Evolutionary conservation across 2,888 invertebrate species (phyloP).

Genomic region (Elgonia sp.): DNA sequence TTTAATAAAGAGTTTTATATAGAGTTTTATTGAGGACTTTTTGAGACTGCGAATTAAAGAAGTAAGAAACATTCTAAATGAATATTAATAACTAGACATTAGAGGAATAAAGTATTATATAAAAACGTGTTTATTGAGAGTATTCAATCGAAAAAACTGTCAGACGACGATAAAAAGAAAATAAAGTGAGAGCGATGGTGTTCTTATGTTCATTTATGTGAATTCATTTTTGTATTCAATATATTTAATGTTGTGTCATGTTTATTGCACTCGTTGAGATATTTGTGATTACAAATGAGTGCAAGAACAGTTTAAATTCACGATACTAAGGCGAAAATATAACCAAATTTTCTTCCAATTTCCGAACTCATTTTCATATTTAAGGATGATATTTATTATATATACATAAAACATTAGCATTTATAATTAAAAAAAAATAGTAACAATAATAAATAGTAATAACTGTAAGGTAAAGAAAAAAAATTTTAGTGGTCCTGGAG

Average conservation of each 20-base stretch:
- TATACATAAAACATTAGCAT: conserved; percentile 40
- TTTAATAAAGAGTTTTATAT: conserved; percentile 26
- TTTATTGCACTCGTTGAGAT: background rate
- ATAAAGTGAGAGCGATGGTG: background rate
- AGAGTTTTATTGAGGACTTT: conserved; percentile 4
- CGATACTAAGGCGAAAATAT: conserved; percentile 23
- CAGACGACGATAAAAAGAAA: background rate
- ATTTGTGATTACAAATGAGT: conserved; percentile 5
- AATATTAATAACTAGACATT: conserved; percentile 29
- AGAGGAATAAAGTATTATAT: conserved; percentile 12
- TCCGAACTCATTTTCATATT: conserved; percentile 40
- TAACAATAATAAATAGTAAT: conserved; percentile 17
- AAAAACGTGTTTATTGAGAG: conserved; percentile 10
- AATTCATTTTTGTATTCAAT: too few relatives aligned
- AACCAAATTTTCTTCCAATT: conserved; percentile 48
- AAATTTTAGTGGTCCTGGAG: conserved; percentile 31
- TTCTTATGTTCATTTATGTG: background rate
- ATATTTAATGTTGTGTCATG: conserved; percentile 1
- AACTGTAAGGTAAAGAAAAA: conserved; percentile 23
- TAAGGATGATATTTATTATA: conserved; percentile 48
- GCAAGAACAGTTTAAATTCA: conserved; percentile 14
- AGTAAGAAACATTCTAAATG: conserved; percentile 42
- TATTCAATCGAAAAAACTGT: conserved; percentile 41
- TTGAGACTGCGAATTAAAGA: conserved; percentile 27
- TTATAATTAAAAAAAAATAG: conserved; percentile 49